Evolutionary conservation across 2,113 vertebrate genomes (phyloP), one percentile per base, ranked within the genome.

Genomic region (Trematomus loennbergii): DNA sequence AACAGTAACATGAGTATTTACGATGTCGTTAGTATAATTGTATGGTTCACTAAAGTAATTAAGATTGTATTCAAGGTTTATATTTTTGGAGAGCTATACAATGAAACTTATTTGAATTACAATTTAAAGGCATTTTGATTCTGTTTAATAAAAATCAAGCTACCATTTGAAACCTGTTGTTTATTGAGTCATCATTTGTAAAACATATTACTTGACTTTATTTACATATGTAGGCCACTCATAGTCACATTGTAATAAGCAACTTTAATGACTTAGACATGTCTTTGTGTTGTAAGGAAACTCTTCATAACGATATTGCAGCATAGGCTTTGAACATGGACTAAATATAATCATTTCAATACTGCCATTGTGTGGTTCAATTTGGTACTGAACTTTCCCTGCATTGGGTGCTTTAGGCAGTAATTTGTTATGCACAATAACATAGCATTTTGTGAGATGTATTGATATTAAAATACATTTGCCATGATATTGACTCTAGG

Each of bases 351-450:
- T 58, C 40, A 18, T 5, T 16, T 33, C 12, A 46, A 4, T 40
- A 33, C 50, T 55, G 50, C 40, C 52, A 48, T 59, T 52, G 13
- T 49, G 68, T 59, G 75, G 64, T 29, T n/a, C n/a, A 15, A 53
- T 33, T 7, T 43, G 48, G 29, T 45, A 61, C 33, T 77, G 46
- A 13, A 2, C 10, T 45, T 16, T 43, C 1, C 15, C 36, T 45
- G 33, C 22, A 49, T 5, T n/a, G 22, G 9, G 50, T 20, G 15
- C 2, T 2, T 12, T 1, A 49, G 5, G 22, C 22, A 50, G 9
- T 25, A 5, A 29, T 67, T 16, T 43, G 18, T 16, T 22, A 20
- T 2, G 17, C 1, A 67, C 64, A 33, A 4, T 53, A 50, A 40
- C 6, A 40, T n/a, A 17, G 33, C 15, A 25, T 49, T 36, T 52